Base-by-base conservation (phyloP, 2,113 vertebrate species). In the Calidris pygmaea region DNA sequence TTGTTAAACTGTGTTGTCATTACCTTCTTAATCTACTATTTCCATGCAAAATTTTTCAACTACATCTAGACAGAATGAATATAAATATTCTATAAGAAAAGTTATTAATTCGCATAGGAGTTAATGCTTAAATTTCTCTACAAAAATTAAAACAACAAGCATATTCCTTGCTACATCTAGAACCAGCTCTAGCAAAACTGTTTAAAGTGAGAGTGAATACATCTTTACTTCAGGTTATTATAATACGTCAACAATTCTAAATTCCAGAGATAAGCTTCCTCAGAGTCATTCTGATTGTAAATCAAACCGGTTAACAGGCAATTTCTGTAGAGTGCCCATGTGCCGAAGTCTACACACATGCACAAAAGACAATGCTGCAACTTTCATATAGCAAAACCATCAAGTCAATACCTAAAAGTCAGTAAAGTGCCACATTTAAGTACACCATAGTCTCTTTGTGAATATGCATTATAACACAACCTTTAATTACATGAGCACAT, bases 401-500 rank as follows among this genome's bases (percentile, higher is more conserved):
- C 27, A 50, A 58, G 41, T 45, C 53, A 41, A 45, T 17, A 22
- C 6, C 45, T 34, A 66, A 48, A 77, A 58, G 35, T 32, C 75
- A 19, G 21, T n/a, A 2, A 74, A 88, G 39, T 21, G n/a, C 27
- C 56, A 43, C 14, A 14, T 35, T 68, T 60, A 56, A 80, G 21
- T 20, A 74, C 14, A 53, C 14, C 53, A 35, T 2, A 62, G 48
- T 17, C 32, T 93, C 65, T 52, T 50, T 87, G 70, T 89, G 66
- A 85, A 87, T 55, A 87, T 56, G 77, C 85, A 94, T 59, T 93
- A 47, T 71, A 67, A 78, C 60, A 81, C 32, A 81, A 47, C 74
- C 81, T 89, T 95, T 94, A 94, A 96, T 89, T 94, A 94, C 85
- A 85, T 37, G n/a, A 94, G 47, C 26, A 93, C 47, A 87, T 63